Base-by-base conservation (phyloP, 1,140 invertebrate species). In the Listronotus oregonensis region DNA sequence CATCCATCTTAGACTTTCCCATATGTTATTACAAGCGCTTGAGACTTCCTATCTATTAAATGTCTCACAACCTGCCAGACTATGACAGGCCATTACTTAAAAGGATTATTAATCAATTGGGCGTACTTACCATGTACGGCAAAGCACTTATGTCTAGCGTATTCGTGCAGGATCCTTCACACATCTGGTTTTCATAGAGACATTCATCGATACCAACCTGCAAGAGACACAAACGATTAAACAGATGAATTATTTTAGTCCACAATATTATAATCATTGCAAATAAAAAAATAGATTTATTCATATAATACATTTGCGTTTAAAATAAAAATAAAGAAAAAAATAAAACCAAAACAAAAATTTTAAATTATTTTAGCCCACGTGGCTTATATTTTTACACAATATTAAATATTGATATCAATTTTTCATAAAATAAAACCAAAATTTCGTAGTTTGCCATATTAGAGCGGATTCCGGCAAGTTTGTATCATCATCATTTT, bases 141-240 rank as follows among this genome's bases (percentile, higher is more conserved):
- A 94, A 80, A 64, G 89, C 87, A 78, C 90, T 94, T 52, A 97
- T 94, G 71, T 94, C 91, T 27, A 97, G 80, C 34, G 87, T 86
- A 80, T 97, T 98, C 1, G 94, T 96, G 80, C 97, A 98, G 54
- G 95, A 97, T 7, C 93, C 94, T 80, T 97, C 95, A 80, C 96
- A 98, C 81, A 91, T 92, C 74, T 94, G 90, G 76, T 97, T 95
- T 82, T 97, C 94, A 77, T 95, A 94, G 31, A 97, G 82, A 79
- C 97, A 99, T 81, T 98, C 95, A 74, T 99, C 95, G 68, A 99
- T 98, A 58, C 94, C 95, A 10, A 66, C 64, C 64, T 66, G 52
- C 3, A 59, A 37, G 27, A 47, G n/a, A 37, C 37, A 54, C 4
- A 51, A n/a, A 14, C 18, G 17, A 14, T 7, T 51, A 6, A 44